A percentile compares a stretch with the other conserved stretches of the same genome.
phyloP scores from a whole-genome alignment of 2,113 vertebrate species.

The Xyrauchen texanus region DNA sequence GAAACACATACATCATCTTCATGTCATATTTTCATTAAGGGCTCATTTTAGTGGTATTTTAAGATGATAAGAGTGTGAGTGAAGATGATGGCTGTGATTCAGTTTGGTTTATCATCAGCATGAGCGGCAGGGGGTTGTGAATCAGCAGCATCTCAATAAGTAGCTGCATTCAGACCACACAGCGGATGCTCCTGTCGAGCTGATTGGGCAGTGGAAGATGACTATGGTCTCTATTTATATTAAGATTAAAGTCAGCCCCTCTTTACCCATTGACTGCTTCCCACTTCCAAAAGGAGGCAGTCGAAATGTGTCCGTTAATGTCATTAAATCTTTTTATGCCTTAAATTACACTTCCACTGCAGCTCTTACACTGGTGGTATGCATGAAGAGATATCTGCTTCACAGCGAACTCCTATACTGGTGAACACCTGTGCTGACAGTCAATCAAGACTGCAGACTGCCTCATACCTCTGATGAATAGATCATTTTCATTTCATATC shows the following conservation, averaged over 20 bases:
- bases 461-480: constrained; percentile 57
- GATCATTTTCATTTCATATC: constrained; percentile 61
- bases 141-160: constrained; percentile 39
- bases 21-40: constrained; percentile 29
- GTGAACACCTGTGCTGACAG: constrained; percentile 60
- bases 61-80: constrained; percentile 29
- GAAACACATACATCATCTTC: constrained; percentile 30
- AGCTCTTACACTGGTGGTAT: constrained; percentile 44
- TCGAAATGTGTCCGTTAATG: not conserved
- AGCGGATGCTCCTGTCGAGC: constrained; percentile 20
- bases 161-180: constrained; percentile 37
- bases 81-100: constrained; percentile 38
- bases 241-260: constrained; percentile 20
- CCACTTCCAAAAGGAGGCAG: not conserved
- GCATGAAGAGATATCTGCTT: constrained; percentile 54
- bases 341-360: constrained; percentile 47
- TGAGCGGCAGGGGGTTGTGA: constrained; percentile 22
- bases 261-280: not conserved
- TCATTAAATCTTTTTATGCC: constrained; percentile 48
- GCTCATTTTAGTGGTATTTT: constrained; percentile 21
- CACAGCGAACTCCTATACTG: constrained; percentile 42
- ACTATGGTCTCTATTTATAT: constrained; percentile 23
- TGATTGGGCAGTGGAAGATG: not conserved
- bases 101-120: constrained; percentile 37
- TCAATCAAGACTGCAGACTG: constrained; percentile 60